These are phyloP conservation scores for Urocitellus parryii DNA, from an alignment of 2,113 vertebrate species.

Conservation along the genomic window DNA sequence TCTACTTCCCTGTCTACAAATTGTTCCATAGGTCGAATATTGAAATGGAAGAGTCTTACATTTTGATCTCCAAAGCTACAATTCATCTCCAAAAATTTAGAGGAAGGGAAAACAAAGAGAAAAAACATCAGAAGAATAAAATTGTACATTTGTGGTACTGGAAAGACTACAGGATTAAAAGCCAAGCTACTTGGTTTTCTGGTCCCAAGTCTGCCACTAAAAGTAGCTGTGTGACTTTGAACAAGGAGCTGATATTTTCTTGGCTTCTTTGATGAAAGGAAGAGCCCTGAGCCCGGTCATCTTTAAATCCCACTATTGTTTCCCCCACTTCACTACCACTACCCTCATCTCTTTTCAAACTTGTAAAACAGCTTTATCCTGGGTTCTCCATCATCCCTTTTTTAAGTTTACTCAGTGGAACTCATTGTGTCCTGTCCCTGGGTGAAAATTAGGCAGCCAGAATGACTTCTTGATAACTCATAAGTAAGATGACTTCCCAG, in stretches of 20 bases:
- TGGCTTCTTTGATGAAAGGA: conserved; percentile 36
- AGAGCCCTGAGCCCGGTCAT: conserved; percentile 29
- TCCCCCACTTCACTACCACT: background rate
- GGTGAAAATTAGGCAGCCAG: background rate
- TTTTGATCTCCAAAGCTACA: conserved; percentile 56
- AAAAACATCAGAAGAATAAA: conserved; percentile 66
- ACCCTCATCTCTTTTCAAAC: conserved; percentile 1
- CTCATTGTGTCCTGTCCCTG: background rate
- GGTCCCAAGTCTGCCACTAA: conserved; percentile 28
- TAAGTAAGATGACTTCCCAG: background rate
- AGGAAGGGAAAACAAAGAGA: conserved; percentile 67
- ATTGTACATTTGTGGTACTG: conserved; percentile 58
- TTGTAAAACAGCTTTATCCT: background rate
- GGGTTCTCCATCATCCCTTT: background rate
- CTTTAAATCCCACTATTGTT: background rate
- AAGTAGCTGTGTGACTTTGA: conserved; percentile 67
- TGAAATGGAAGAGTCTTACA: conserved; percentile 48
- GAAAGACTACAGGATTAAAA: conserved; percentile 42
- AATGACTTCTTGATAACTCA: conserved; percentile 27
- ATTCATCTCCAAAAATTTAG: conserved; percentile 72
- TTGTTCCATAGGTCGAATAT: conserved; percentile 57
- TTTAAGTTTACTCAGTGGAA: background rate
- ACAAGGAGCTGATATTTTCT: conserved; percentile 65
- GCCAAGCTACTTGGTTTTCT: conserved; percentile 69
- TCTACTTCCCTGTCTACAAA: conserved; percentile 50